Evolutionary conservation across 2,888 invertebrate species (phyloP).

Genomic region (Tachina fera): DNA sequence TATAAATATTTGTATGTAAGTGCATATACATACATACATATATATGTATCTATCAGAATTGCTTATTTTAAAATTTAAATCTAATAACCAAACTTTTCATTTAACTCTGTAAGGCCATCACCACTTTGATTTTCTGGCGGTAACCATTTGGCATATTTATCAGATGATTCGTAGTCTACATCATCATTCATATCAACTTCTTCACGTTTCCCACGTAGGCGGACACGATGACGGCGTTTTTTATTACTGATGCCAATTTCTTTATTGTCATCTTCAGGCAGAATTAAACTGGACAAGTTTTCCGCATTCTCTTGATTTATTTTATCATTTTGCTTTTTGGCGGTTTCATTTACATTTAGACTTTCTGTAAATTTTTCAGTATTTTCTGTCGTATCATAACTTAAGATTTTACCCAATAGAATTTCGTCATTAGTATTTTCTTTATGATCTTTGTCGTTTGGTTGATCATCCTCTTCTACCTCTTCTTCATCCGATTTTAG

Average conservation of each 20-base stretch:
- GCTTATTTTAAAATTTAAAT: not conserved
- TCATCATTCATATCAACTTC: constrained; percentile 82
- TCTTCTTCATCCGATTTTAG: constrained; percentile 77
- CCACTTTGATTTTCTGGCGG: constrained; percentile 90
- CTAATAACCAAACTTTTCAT: constrained; percentile 91
- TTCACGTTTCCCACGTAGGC: constrained; percentile 80
- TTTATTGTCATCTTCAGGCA: not conserved
- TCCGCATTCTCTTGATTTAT: not conserved
- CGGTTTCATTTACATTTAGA: not conserved
- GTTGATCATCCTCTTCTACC: constrained; percentile 74
- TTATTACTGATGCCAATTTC: constrained; percentile 55
- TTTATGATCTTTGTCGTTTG: not conserved
- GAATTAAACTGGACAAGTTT: not conserved
- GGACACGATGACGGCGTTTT: constrained; percentile 78
- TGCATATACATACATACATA: too few species aligned
- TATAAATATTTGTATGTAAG: not conserved
- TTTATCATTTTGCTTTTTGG: not conserved
- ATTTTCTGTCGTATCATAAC: not conserved
- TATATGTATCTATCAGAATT: not conserved
- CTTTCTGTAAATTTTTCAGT: not conserved
- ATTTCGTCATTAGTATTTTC: not conserved
- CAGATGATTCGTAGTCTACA: constrained; percentile 83
- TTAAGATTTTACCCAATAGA: not conserved
- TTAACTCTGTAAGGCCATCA: constrained; percentile 90
- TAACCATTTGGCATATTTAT: constrained; percentile 90